Evolutionary conservation across 2,797 vertebrate genomes (phyloP), one percentile per base, ranked within the genome.

Genomic region (Rhinophrynus dorsalis): DNA sequence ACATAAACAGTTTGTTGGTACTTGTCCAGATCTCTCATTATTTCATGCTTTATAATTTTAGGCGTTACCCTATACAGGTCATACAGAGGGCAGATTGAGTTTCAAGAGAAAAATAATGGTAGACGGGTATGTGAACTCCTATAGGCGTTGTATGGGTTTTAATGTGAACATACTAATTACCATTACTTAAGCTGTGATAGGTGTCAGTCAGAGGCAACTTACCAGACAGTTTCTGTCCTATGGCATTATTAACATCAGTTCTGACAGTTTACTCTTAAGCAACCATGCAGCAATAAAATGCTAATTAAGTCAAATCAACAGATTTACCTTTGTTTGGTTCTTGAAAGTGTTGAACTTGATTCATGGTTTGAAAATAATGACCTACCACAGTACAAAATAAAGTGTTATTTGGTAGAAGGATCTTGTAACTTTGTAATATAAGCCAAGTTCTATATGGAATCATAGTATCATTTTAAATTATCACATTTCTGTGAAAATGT

Each of bases 181-280:
- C 40, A 54, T 61, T 44, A 23, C 47, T 61, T 68, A 37, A 26
- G 18, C 30, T 68, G 45, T 72, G 52, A 65, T 64, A 57, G 27
- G 37, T 65, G 55, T 37, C 61, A 65, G 54, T 54, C 58, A 20
- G 33, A 64, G 29, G 35, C 42, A 64, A 48, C 30, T 42, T 65
- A 52, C 21, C 52, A 42, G 40, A 44, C 37, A 50, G 29, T 26
- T 44, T 65, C 26, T 59, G 54, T 58, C 60, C 18, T 61, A 42
- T 61, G 58, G 61, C 61, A 37, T 45, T 13, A 52, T 33, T 65
- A 59, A 61, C 61, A 59, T 44, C 57, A 50, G 61, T 61, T 72
- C 54, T 32, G 47, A 72, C 69, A 52, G 61, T 44, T 59, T 61
- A 59, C 30, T 23, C 33, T 51, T 52, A 26, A 18, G 44, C 5